phyloP scores from a whole-genome alignment of 37 sponge, comb jelly and placozoan species.

The Axinella damicornis region DNA sequence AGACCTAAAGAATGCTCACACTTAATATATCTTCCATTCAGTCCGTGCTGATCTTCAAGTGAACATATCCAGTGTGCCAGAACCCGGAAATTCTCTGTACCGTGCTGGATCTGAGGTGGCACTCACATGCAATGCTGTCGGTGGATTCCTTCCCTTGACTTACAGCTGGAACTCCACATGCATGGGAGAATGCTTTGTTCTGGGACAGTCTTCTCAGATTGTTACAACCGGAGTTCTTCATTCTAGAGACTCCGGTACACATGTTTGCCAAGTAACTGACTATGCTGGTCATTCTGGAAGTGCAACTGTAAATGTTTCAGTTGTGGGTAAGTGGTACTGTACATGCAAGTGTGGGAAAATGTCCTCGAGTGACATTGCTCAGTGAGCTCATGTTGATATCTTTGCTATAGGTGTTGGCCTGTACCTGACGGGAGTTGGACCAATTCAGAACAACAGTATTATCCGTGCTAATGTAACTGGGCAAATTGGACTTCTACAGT shows the following conservation, averaged over 20 bases:
- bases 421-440: background rate
- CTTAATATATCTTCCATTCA: too few species aligned
- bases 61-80: too few species aligned
- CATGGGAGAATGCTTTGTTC: background rate
- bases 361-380: too few species aligned
- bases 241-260: conserved; percentile 11
- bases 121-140: conserved; percentile 3
- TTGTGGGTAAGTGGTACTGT: background rate
- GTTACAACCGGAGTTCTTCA: background rate
- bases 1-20: too few species aligned
- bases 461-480: background rate
- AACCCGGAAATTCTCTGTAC: too few species aligned
- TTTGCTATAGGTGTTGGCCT: background rate
- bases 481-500: background rate
- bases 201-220: background rate
- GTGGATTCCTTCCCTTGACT: background rate
- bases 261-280: conserved; percentile 14
- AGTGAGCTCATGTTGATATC: too few species aligned
- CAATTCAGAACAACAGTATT: background rate
- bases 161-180: conserved; percentile 12
- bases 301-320: background rate
- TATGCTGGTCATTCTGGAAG: conserved; percentile 11
- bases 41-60: too few species aligned
- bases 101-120: background rate
- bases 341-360: too few species aligned